phyloP scores from a whole-genome alignment of 2,797 vertebrate species.

The Gymnocypris eckloni region DNA sequence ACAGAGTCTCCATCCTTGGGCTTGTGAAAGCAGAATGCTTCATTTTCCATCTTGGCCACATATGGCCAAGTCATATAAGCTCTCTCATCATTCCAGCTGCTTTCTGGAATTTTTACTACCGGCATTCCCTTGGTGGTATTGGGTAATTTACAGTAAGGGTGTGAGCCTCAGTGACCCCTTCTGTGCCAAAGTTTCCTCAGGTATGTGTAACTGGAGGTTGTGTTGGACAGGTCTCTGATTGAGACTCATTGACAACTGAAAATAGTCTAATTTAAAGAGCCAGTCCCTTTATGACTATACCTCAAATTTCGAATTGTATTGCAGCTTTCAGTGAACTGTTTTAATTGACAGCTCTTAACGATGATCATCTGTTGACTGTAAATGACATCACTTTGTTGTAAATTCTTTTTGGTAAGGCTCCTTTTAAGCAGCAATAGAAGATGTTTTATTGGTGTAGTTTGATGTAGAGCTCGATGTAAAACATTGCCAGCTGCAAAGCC shows the following conservation, averaged over 20 bases:
- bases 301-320: constrained; percentile 2
- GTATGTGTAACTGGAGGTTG: background rate
- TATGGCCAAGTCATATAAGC: constrained; percentile 55
- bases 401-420: background rate
- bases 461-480: background rate
- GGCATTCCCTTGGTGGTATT: constrained; percentile 31
- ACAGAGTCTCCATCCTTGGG: constrained; percentile 36
- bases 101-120: constrained; percentile 57
- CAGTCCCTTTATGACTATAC: background rate
- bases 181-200: constrained; percentile 11
- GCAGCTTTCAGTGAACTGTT: background rate
- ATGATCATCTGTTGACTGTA: constrained; percentile 3
- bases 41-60: constrained; percentile 54
- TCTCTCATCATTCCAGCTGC: constrained; percentile 58
- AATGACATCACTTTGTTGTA: constrained; percentile 6
- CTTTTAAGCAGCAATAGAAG: background rate
- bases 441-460: constrained; percentile 16
- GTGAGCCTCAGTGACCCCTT: background rate
- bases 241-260: background rate
- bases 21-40: constrained; percentile 29
- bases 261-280: constrained; percentile 7
- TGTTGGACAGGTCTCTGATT: constrained; percentile 15
- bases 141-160: constrained; percentile 42
- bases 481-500: background rate
- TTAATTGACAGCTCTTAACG: background rate